phyloP scores from a whole-genome alignment of 1,140 invertebrate species.

The Heterodera carotae region DNA sequence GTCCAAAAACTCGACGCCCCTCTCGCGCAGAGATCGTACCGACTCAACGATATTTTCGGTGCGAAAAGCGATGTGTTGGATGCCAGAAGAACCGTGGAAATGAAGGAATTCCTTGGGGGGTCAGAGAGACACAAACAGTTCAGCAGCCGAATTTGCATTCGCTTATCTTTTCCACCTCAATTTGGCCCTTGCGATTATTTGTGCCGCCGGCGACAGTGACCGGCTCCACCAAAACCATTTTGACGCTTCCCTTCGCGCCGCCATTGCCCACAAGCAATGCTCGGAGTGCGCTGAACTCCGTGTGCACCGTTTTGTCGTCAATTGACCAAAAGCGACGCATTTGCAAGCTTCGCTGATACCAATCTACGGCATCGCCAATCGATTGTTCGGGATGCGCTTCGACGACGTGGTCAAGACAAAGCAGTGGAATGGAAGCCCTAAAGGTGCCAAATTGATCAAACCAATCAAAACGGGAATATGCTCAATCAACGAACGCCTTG shows the following conservation, averaged over 20 bases:
- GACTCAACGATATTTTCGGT: constrained; percentile 84
- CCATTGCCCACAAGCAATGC: constrained; percentile 82
- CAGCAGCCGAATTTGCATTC: too few species aligned
- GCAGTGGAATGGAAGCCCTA: constrained; percentile 44
- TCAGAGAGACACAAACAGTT: neutral
- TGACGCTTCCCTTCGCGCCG: neutral
- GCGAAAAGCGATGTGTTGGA: constrained; percentile 95
- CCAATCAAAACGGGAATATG: neutral
- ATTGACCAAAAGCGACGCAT: constrained; percentile 99
- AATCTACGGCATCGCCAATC: constrained; percentile 83
- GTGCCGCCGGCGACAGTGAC: constrained; percentile 21
- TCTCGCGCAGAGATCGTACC: constrained; percentile 76
- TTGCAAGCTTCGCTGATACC: constrained; percentile 88
- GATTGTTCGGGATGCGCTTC: constrained; percentile 88
- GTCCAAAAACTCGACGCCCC: constrained; percentile 85
- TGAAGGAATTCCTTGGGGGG: constrained; percentile 88
- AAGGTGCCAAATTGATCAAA: neutral
- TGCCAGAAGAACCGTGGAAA: constrained; percentile 92
- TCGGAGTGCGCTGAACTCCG: constrained; percentile 85
- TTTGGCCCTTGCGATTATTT: constrained; percentile 38
- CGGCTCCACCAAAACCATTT: constrained; percentile 46
- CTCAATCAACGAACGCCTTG: neutral
- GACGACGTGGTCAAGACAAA: constrained; percentile 87
- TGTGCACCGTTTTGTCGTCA: constrained; percentile 90
- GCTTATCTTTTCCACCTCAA: constrained; percentile 37